Percentiles rank a stretch among this genome's conserved stretches.
These are phyloP conservation scores for Xiphorhynchus elegans DNA, from an alignment of 2,113 vertebrate species.

Conservation along the genomic window DNA sequence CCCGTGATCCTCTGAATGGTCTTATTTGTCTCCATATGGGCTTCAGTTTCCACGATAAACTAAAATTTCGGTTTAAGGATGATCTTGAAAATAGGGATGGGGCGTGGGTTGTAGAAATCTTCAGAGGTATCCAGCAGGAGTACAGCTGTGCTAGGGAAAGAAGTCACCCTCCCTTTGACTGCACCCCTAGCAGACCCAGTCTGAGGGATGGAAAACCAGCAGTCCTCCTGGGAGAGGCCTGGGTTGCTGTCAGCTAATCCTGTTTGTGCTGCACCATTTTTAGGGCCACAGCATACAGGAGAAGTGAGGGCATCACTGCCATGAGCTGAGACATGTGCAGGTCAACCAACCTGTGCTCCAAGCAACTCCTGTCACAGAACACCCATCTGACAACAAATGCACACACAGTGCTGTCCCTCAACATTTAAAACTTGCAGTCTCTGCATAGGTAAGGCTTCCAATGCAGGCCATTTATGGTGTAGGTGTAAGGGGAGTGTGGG, in stretches of 20 bases:
- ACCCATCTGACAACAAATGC: background rate
- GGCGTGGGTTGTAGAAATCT: background rate
- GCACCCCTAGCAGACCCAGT: background rate
- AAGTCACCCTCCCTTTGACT: background rate
- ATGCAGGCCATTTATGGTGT: fast-evolving
- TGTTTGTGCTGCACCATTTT: background rate
- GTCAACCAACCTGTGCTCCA: background rate
- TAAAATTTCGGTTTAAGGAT: background rate
- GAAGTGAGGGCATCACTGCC: background rate
- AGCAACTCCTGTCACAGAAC: background rate
- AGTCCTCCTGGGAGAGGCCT: background rate
- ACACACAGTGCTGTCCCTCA: background rate
- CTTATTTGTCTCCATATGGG: background rate
- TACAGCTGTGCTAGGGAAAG: background rate
- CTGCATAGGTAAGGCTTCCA: background rate
- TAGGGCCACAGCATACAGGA: background rate
- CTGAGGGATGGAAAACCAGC: background rate
- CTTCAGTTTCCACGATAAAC: background rate
- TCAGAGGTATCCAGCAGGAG: background rate
- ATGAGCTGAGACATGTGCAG: background rate
- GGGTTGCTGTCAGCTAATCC: background rate
- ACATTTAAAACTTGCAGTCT: background rate
- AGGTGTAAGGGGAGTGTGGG: background rate
- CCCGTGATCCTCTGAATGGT: fast-evolving
- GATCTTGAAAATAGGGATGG: background rate